Conservation (phyloP, 2,888 invertebrate genomes). For the Polyploca ridens region DNA sequence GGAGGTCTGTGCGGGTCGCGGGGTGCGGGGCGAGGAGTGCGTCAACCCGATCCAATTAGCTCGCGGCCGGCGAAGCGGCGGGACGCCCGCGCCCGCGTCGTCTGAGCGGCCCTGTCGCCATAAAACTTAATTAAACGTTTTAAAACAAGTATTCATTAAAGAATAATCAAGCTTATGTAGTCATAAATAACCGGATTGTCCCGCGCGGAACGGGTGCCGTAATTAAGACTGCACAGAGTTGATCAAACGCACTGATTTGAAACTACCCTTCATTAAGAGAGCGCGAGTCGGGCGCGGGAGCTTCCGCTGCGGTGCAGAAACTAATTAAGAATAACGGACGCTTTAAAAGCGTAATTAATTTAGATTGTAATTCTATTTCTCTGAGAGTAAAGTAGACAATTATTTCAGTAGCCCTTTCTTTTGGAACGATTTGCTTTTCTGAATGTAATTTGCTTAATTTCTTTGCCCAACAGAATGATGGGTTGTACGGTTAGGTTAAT, state of each 20-base stretch:
- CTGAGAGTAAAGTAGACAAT: slow-evolving; percentile 83
- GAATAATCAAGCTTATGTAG: slow-evolving; percentile 86
- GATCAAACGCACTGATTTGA: slow-evolving; percentile 85
- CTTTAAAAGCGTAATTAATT: slow-evolving; percentile 85
- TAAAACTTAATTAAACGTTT: slow-evolving; percentile 86
- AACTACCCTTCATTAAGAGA: slow-evolving; percentile 84
- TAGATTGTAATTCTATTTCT: slow-evolving; percentile 85
- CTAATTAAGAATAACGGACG: slow-evolving; percentile 85
- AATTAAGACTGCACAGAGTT: slow-evolving; percentile 85
- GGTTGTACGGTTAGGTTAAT: slow-evolving; percentile 48
- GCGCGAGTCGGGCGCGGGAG: slow-evolving; percentile 71
- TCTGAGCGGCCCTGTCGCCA: slow-evolving; percentile 81
- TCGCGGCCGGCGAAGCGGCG: slow-evolving; percentile 81
- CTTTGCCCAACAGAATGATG: slow-evolving; percentile 73
- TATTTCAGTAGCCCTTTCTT: slow-evolving; percentile 84
- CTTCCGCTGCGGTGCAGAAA: slow-evolving; percentile 84
- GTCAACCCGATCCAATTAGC: slow-evolving; percentile 85
- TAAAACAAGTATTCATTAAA: slow-evolving; percentile 86
- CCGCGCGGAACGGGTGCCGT: slow-evolving; percentile 83
- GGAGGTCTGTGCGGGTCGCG: slow-evolving; percentile 49
- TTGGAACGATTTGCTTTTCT: slow-evolving; percentile 79
- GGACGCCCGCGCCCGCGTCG: slow-evolving; percentile 70
- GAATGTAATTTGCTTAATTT: slow-evolving; percentile 81
- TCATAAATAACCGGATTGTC: slow-evolving; percentile 85
- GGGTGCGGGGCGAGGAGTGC: slow-evolving; percentile 63